Conservation (phyloP, 2,888 invertebrate species). For the Hoplodrina blanda region DNA sequence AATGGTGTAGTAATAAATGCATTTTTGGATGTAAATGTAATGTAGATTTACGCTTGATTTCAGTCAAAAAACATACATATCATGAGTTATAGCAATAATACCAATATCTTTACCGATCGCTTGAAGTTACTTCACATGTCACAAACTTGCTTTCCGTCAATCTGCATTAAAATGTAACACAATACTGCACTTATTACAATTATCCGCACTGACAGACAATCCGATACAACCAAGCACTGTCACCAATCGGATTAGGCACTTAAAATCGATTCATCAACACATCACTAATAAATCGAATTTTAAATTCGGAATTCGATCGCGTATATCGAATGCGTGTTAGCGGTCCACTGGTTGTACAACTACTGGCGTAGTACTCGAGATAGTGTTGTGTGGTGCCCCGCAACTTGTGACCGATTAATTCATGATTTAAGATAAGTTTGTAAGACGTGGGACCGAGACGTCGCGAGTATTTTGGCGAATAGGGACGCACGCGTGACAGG, state of each 20-base stretch:
- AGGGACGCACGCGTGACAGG: slow-evolving; percentile 65
- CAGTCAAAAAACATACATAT: slow-evolving; percentile 12
- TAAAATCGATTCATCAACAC: slow-evolving; percentile 68
- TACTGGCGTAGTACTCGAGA: slow-evolving; percentile 77
- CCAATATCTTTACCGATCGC: slow-evolving; percentile 47
- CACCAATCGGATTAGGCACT: slow-evolving; percentile 69
- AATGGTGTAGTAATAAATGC: background rate
- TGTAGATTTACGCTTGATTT: slow-evolving; percentile 41
- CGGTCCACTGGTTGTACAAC: slow-evolving; percentile 79
- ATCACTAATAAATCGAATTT: slow-evolving; percentile 68
- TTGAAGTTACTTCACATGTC: slow-evolving; percentile 59
- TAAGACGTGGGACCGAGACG: slow-evolving; percentile 71
- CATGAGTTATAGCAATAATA: slow-evolving; percentile 55
- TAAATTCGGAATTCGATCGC: slow-evolving; percentile 58
- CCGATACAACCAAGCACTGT: slow-evolving; percentile 67
- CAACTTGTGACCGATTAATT: slow-evolving; percentile 78
- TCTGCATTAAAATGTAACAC: slow-evolving; percentile 62
- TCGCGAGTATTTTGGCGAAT: slow-evolving; percentile 68
- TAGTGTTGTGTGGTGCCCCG: slow-evolving; percentile 69
- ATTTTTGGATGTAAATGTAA: background rate
- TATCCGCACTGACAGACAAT: slow-evolving; percentile 61
- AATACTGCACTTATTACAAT: slow-evolving; percentile 63
- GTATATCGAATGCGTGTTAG: slow-evolving; percentile 78
- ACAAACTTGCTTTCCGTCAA: slow-evolving; percentile 61
- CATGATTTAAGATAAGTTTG: slow-evolving; percentile 79